Conservation (phyloP, 2,888 invertebrate species). For the Aplocera efformata region DNA sequence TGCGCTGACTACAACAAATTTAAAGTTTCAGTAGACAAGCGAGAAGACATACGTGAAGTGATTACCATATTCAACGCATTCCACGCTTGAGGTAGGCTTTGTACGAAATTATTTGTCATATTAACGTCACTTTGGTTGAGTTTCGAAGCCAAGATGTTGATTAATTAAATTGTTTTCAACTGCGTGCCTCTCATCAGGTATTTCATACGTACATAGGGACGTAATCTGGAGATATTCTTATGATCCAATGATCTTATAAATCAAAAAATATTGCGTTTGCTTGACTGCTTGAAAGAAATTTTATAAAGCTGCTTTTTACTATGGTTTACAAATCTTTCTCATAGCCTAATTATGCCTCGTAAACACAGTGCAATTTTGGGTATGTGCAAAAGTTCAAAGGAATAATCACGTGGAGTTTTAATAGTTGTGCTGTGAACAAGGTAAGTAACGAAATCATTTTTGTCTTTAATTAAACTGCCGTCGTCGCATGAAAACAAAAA, state of each 20-base stretch:
- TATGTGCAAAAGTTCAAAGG: too few species aligned
- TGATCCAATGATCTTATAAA: too few species aligned
- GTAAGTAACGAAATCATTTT: slow-evolving; percentile 34
- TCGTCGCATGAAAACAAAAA: slow-evolving; percentile 67
- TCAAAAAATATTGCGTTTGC: too few species aligned
- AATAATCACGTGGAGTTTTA: too few species aligned
- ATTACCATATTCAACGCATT: slow-evolving; percentile 75
- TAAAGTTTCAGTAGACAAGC: slow-evolving; percentile 48
- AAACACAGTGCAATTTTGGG: too few species aligned
- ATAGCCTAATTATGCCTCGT: too few species aligned
- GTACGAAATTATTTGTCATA: slow-evolving; percentile 76
- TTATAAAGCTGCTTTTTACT: too few species aligned
- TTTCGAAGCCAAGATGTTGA: slow-evolving; percentile 64
- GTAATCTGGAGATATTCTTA: too few species aligned
- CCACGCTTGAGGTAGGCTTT: slow-evolving; percentile 60
- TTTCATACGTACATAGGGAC: too few species aligned
- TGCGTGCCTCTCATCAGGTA: too few species aligned
- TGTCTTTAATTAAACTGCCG: slow-evolving; percentile 65
- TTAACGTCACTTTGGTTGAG: slow-evolving; percentile 70
- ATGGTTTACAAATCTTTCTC: too few species aligned
- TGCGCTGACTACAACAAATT: slow-evolving; percentile 28
- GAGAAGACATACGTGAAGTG: slow-evolving; percentile 61
- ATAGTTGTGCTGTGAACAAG: background rate
- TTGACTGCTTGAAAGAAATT: too few species aligned
- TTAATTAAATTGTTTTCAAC: slow-evolving; percentile 68